Evolutionary conservation across 2,888 invertebrate genomes (phyloP).

Genomic region (Rambutsinella grinnellia): DNA sequence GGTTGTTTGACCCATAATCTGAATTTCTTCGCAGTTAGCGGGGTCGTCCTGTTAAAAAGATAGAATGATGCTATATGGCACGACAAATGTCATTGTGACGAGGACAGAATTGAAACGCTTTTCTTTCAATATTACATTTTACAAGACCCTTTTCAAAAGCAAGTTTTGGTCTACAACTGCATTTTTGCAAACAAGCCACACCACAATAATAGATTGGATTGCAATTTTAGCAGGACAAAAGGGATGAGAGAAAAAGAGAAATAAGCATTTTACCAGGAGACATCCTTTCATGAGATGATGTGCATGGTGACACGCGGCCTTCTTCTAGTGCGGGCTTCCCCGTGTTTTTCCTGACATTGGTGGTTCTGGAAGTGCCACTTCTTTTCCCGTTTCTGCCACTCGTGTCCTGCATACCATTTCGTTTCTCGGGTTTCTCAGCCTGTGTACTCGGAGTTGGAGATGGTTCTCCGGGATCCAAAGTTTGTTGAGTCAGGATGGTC

Average conservation of each 20-base stretch:
- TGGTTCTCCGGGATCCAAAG: constrained; percentile 30
- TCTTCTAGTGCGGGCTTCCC: constrained; percentile 10
- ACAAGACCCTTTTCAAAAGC: neutral
- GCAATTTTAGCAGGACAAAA: too few relatives aligned
- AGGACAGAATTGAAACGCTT: too few relatives aligned
- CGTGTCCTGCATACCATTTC: constrained; percentile 27
- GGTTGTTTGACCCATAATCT: constrained; percentile 33
- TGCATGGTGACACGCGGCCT: constrained; percentile 26
- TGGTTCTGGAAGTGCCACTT: constrained; percentile 7
- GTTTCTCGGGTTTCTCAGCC: constrained; percentile 11
- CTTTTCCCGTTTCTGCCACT: constrained; percentile 48
- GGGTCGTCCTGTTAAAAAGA: too few relatives aligned
- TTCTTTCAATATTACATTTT: too few relatives aligned
- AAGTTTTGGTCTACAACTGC: neutral
- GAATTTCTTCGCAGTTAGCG: constrained; percentile 57
- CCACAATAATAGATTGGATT: neutral
- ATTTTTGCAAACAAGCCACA: neutral
- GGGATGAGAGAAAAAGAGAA: neutral
- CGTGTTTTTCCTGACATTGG: neutral
- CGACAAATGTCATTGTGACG: too few relatives aligned
- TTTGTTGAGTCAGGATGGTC: constrained; percentile 44
- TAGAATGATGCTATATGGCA: too few relatives aligned
- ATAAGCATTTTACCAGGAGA: neutral
- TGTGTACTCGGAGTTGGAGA: neutral
- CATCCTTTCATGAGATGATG: neutral